Evolutionary conservation across 2,113 vertebrate genomes (phyloP).

Genomic region (Dasypus novemcinctus): DNA sequence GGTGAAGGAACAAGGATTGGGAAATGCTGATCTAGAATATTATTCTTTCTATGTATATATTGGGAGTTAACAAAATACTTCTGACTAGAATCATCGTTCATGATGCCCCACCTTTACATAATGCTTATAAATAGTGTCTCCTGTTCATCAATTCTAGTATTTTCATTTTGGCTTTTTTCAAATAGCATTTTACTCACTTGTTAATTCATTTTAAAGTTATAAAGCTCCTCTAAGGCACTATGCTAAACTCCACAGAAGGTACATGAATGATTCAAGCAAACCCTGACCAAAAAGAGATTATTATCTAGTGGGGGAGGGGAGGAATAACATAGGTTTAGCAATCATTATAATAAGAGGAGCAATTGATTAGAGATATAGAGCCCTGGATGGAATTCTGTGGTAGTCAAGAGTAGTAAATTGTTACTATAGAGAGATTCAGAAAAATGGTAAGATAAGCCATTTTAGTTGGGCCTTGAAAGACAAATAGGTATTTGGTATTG

Average conservation of each 20-base stretch:
- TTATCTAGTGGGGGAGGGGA: background rate
- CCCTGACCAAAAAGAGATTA: background rate
- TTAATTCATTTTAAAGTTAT: conserved; percentile 5
- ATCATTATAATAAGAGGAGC: background rate
- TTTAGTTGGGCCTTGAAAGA: background rate
- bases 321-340: background rate
- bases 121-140: background rate
- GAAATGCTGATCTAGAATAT: background rate
- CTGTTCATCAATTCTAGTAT: background rate
- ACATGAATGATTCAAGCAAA: background rate
- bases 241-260: background rate
- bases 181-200: background rate
- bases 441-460: background rate
- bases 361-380: background rate
- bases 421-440: background rate
- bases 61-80: background rate
- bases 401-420: background rate
- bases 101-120: background rate
- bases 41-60: background rate
- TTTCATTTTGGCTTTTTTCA: conserved; percentile 18
- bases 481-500: background rate
- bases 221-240: background rate
- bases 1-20: background rate
- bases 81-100: background rate
- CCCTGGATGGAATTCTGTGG: background rate